A percentile compares a stretch with the other conserved stretches of the same genome.
phyloP scores from a whole-genome alignment of 2,888 invertebrate genomes.

The Hipparchia semele region DNA sequence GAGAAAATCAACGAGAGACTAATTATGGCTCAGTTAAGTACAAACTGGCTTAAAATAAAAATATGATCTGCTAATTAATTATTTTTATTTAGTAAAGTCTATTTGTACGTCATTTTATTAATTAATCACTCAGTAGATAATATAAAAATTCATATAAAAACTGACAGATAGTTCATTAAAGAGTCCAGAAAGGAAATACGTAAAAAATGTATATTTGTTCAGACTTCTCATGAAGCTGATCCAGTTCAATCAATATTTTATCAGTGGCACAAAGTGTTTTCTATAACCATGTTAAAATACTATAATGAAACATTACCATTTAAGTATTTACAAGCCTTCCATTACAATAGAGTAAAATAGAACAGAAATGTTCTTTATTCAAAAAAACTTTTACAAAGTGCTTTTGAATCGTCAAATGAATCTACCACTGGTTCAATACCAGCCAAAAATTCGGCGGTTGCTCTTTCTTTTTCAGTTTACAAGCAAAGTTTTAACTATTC shows the following conservation, averaged over 20 bases:
- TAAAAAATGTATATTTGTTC: background rate
- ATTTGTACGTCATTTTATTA: background rate
- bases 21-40: background rate
- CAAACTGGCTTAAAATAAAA: background rate
- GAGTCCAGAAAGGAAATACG: background rate
- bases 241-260: slow-evolving; percentile 7
- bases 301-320: slow-evolving; percentile 9
- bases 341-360: too few relatives aligned
- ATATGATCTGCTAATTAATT: too few relatives aligned
- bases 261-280: background rate
- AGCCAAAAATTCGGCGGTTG: too few relatives aligned
- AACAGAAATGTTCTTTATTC: too few relatives aligned
- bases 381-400: too few relatives aligned
- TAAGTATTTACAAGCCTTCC: background rate
- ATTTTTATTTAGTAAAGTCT: too few relatives aligned
- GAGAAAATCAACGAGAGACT: background rate
- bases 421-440: too few relatives aligned
- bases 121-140: background rate
- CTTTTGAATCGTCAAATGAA: too few relatives aligned
- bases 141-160: background rate
- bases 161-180: background rate
- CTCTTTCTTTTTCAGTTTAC: background rate
- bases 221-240: background rate
- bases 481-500: background rate
- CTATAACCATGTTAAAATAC: slow-evolving; percentile 9